A percentile compares a stretch with the other conserved stretches of the same genome.
These are phyloP conservation scores for Struthidea cinerea DNA, from an alignment of 2,113 vertebrate genomes.

Conservation along the genomic window DNA sequence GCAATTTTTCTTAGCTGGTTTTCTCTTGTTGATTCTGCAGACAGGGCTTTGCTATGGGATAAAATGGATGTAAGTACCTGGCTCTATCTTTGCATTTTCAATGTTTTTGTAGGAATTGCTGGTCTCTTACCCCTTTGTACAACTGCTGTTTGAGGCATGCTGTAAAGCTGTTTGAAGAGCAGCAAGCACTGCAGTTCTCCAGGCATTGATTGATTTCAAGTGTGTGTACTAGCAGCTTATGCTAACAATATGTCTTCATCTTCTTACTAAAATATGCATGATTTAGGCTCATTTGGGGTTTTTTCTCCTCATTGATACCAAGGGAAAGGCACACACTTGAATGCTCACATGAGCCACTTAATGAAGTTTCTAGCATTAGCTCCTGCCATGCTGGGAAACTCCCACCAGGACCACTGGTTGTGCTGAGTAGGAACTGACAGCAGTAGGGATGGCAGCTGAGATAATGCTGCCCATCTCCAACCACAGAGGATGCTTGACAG, in stretches of 20 bases:
- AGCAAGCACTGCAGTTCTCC: neutral
- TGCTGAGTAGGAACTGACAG: conserved; percentile 9
- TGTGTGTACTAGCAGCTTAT: neutral
- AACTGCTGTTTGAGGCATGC: neutral
- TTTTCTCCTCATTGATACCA: neutral
- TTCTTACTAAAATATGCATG: conserved; percentile 4
- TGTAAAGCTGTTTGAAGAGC: conserved; percentile 9
- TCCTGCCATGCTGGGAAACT: neutral
- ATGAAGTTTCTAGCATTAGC: neutral
- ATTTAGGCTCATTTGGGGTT: neutral
- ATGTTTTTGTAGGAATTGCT: neutral
- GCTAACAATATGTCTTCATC: neutral
- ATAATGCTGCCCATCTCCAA: neutral
- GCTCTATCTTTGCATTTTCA: neutral
- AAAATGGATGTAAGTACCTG: conserved; percentile 94
- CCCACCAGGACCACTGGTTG: neutral
- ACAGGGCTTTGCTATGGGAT: conserved; percentile 87
- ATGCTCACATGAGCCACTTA: neutral
- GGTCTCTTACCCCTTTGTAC: neutral
- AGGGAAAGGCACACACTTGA: conserved; percentile 15
- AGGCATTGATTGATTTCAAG: conserved; percentile 3
- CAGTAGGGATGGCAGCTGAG: neutral
- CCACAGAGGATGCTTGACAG: neutral
- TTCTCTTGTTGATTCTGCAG: conserved; percentile 85
- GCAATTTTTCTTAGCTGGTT: conserved; percentile 73